Base-by-base conservation (phyloP, 2,113 vertebrate genomes). In the Urocolius indicus region DNA sequence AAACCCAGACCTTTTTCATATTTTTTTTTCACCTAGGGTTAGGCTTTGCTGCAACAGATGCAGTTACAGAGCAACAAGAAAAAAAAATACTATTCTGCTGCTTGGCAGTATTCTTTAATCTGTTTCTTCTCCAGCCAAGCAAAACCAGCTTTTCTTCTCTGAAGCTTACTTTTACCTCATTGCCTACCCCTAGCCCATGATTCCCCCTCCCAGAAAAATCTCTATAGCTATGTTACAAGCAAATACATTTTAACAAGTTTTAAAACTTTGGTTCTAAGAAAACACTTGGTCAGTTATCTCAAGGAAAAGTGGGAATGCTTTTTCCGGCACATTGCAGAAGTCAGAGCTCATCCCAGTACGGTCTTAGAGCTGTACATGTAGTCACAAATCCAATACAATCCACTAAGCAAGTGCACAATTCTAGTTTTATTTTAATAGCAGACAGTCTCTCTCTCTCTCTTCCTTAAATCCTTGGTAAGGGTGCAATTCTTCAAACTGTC, bases 261-360 rank as follows among this genome's bases (percentile, higher is more conserved):
- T 94, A 97, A 98, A 98, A 98, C 98, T 99, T 99, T 99, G 98
- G 98, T 98, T 98, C 98, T 98, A 98, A 98, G 97, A 97, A 98
- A 98, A 98, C 98, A 97, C 97, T 98, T 98, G 98, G 98, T 98
- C 98, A 98, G 97, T 98, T 97, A 98, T 98, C 97, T 97, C 97
- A 98, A 98, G 97, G 98, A 96, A 98, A 98, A 97, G 97, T 98
- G 98, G 98, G 98, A 98, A 99, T 99, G 98, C 98, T 98, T 98
- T 98, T 98, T 98, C 98, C 97, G 97, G 98, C 98, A 98, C 98
- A 96, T 85, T 97, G 98, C 97, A 95, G 97, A 95, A 97, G 97
- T 98, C 97, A 98, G 96, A 98, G 97, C 98, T 97, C 97, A 96
- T 98, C 98, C 98, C 97, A 97, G 96, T 91, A 95, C 95, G 96